A percentile compares a stretch with the other conserved stretches of the same genome.
phyloP scores from a whole-genome alignment of 2,888 invertebrate genomes.

The Tetragonula carbonaria region DNA sequence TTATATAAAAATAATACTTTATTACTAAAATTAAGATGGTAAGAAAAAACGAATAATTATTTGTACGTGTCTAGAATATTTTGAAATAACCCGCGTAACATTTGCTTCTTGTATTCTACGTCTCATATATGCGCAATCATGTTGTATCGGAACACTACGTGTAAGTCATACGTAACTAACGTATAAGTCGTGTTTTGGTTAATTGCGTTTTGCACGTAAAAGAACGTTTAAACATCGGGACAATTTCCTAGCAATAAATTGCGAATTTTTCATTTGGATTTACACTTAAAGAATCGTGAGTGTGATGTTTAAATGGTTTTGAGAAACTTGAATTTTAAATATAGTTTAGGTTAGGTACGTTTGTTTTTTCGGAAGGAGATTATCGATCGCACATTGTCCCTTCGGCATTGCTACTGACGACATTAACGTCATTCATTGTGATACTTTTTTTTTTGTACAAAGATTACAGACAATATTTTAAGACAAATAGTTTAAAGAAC shows the following conservation, averaged over 20 bases:
- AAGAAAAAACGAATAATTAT: not conserved
- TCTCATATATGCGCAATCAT: conserved; percentile 28
- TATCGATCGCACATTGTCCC: conserved; percentile 74
- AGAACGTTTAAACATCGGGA: not conserved
- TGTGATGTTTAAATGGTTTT: not conserved
- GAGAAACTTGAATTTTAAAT: conserved; percentile 26
- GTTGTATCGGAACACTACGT: not conserved
- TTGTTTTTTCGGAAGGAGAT: conserved; percentile 59
- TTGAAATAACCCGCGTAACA: conserved; percentile 11
- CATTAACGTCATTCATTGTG: conserved; percentile 56
- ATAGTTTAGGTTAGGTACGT: conserved; percentile 60
- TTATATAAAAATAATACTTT: not conserved
- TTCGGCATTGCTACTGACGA: conserved; percentile 55
- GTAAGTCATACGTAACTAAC: not conserved
- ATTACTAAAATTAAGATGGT: not conserved
- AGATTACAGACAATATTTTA: conserved; percentile 11
- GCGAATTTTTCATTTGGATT: not conserved
- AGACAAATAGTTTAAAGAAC: conserved; percentile 8
- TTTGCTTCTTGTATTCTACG: not conserved
- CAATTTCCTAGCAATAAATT: not conserved
- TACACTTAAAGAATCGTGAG: not conserved
- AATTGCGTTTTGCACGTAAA: conserved; percentile 14
- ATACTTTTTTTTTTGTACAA: conserved; percentile 42
- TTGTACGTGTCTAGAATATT: too few relatives aligned
- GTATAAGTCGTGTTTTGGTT: conserved; percentile 21